phyloP scores from a whole-genome alignment of 2,888 invertebrate genomes.

The Prionchulus punctatus region DNA sequence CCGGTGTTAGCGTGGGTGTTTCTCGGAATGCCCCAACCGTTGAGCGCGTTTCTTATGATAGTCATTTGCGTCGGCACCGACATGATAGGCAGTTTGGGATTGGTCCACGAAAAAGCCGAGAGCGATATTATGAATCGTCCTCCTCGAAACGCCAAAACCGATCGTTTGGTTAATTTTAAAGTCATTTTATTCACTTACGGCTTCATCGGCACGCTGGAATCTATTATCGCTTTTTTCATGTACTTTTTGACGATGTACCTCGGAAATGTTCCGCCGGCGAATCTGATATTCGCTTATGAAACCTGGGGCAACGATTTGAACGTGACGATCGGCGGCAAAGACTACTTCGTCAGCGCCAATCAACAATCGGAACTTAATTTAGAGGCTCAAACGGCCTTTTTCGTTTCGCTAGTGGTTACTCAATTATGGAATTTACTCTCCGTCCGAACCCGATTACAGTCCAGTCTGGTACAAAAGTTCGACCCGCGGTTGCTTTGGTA shows the following conservation, averaged over 20 bases:
- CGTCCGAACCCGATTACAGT: conserved; percentile 1
- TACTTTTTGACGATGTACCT: conserved; percentile 1
- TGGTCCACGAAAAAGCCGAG: conserved; percentile 4
- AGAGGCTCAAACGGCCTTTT: conserved; percentile 2
- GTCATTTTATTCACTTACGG: neutral
- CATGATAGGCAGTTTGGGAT: conserved; percentile 1
- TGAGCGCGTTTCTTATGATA: conserved; percentile 4
- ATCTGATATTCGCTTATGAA: neutral
- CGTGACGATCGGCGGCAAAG: neutral
- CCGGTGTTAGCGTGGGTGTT: conserved; percentile 1
- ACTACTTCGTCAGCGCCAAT: neutral
- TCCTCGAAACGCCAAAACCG: neutral
- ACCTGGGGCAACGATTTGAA: neutral
- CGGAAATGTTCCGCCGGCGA: neutral
- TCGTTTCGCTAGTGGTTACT: neutral
- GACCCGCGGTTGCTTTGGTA: neutral
- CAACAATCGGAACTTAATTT: neutral
- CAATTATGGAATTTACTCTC: conserved; percentile 1
- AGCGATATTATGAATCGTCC: conserved; percentile 1
- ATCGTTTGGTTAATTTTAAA: neutral
- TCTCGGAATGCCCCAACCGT: conserved; percentile 2
- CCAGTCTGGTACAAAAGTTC: neutral
- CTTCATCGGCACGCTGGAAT: conserved; percentile 1
- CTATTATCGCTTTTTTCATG: conserved; percentile 5
- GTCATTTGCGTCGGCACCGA: conserved; percentile 4